A percentile compares a stretch with the other conserved stretches of the same genome.
Conservation (phyloP, 2,888 invertebrate genomes). For the Gibbula magus region DNA sequence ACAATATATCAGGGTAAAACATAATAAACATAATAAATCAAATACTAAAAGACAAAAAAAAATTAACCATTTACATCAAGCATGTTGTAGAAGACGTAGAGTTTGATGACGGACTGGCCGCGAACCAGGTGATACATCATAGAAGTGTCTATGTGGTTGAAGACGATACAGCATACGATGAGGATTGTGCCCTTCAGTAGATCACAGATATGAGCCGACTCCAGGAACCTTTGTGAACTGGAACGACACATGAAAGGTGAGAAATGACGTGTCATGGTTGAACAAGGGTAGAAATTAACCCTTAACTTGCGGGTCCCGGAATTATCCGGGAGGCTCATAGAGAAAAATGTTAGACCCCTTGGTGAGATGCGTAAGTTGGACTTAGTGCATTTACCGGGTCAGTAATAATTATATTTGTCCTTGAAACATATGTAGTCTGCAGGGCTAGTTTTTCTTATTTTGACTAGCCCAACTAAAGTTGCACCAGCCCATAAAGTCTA, state of each 20-base stretch:
- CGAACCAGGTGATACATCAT: constrained; percentile 93
- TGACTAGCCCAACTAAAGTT: too few relatives aligned
- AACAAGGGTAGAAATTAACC: neutral
- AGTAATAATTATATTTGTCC: too few relatives aligned
- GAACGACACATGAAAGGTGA: neutral
- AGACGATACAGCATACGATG: constrained; percentile 83
- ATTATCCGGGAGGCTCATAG: too few relatives aligned
- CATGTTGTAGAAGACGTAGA: constrained; percentile 99
- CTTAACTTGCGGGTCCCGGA: too few relatives aligned
- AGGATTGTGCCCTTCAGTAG: constrained; percentile 94
- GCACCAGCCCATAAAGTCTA: too few relatives aligned
- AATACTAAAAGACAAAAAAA: neutral
- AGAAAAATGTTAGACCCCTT: too few relatives aligned
- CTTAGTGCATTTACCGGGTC: too few relatives aligned
- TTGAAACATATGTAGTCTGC: too few relatives aligned
- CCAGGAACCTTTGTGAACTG: constrained; percentile 59
- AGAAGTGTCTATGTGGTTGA: constrained; percentile 96
- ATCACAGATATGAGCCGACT: constrained; percentile 88
- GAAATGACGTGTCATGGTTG: neutral
- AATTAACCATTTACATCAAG: constrained; percentile 83
- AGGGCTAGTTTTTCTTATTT: too few relatives aligned
- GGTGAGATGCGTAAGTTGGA: too few relatives aligned
- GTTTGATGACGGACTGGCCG: constrained; percentile 98
- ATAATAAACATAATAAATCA: too few relatives aligned
- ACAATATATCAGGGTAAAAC: too few relatives aligned